Conservation (phyloP, 2,113 vertebrate species). For the Nicator chloris region DNA sequence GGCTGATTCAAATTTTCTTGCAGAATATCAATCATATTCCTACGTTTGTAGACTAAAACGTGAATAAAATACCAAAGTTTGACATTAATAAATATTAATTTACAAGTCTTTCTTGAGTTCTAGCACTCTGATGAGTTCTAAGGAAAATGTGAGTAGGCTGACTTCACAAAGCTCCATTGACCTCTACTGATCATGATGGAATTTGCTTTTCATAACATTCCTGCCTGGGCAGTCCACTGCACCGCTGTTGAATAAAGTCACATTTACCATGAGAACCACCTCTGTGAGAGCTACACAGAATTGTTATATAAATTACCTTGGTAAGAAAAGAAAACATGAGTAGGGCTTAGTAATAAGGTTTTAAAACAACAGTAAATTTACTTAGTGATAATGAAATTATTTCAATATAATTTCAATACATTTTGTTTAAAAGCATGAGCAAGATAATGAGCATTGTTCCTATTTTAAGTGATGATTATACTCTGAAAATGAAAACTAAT, state of each 20-base stretch:
- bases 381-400: not conserved
- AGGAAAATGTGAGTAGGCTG: not conserved
- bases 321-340: not conserved
- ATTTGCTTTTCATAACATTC: not conserved
- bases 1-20: not conserved
- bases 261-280: not conserved
- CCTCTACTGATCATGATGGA: not conserved
- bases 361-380: not conserved
- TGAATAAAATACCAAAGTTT: slow-evolving; percentile 30
- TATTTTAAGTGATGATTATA: not conserved
- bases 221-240: not conserved
- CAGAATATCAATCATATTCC: slow-evolving; percentile 22
- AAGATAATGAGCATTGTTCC: not conserved
- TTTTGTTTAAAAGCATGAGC: not conserved
- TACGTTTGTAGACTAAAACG: not conserved
- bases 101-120: not conserved
- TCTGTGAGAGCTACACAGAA: not conserved
- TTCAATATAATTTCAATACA: not conserved
- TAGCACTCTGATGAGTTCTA: not conserved
- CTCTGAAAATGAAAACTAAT: not conserved
- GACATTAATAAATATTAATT: slow-evolving; percentile 42
- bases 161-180: not conserved
- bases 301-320: not conserved
- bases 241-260: not conserved
- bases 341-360: not conserved